Conservation (phyloP, 2,797 vertebrate species). For the Gallinago stenura region DNA sequence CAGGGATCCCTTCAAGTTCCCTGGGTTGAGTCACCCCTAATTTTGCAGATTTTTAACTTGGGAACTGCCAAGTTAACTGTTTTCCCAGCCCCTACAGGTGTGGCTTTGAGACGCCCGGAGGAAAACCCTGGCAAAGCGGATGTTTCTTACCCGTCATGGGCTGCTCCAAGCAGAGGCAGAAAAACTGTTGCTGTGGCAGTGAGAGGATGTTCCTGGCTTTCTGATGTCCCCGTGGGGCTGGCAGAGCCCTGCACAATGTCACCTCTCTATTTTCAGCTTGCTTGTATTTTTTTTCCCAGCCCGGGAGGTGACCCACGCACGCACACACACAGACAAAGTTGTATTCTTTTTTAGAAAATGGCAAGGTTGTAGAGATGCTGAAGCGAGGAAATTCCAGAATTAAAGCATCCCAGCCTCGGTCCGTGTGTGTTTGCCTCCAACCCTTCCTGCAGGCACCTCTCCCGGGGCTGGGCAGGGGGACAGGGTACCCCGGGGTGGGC, state of each 20-base stretch:
- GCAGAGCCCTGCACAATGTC: neutral
- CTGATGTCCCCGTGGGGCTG: neutral
- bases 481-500: rapidly evolving
- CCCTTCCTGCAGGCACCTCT: neutral
- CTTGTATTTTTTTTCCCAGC: neutral
- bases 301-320: neutral
- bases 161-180: neutral
- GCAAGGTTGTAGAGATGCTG: neutral
- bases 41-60: neutral
- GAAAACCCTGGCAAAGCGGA: rapidly evolving
- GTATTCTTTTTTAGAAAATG: neutral
- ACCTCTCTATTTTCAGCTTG: slow-evolving; percentile 5
- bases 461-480: neutral
- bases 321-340: neutral
- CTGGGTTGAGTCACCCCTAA: rapidly evolving
- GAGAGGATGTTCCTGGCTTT: neutral
- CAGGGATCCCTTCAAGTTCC: rapidly evolving
- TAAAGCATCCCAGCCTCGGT: rapidly evolving
- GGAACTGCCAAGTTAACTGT: too few species aligned
- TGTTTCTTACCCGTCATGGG: neutral
- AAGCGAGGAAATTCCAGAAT: rapidly evolving
- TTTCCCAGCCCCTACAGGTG: rapidly evolving
- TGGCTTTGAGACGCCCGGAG: rapidly evolving
- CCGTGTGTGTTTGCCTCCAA: rapidly evolving
- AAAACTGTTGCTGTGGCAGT: neutral